Evolutionary conservation across 2,113 vertebrate genomes (phyloP), one percentile per base, ranked within the genome.

Genomic region (Nothocercus julius): DNA sequence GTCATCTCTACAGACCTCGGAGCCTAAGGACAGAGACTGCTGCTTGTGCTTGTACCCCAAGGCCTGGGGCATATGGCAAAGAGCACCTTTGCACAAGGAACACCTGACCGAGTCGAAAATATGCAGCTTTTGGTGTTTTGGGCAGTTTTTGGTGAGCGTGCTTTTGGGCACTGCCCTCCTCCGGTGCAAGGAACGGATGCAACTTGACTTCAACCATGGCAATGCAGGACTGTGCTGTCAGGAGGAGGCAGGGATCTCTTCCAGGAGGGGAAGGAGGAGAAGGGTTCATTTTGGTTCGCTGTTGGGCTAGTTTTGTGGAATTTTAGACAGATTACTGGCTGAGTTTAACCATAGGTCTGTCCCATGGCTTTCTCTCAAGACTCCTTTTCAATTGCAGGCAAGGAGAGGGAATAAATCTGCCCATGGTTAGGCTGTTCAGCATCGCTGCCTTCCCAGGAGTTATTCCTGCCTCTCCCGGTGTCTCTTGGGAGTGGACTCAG

Each of bases 401-500:
- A 54, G 4, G 7, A 7, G 5, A 14, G 83, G 49, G 42, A 38
- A 10, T 2, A 28, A 42, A 54, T 58, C 9, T 25, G 36, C 28
- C 13, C 5, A 2, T 15, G 51, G n/a, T n/a, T 70, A 13, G 5
- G 22, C 49, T 3, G 36, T 87, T 87, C n/a, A 87, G 38, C 36
- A 3, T 81, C 34, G 13, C 85, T 92, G 89, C 56, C 76, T 85
- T 74, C 93, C 89, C 13, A 0, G 28, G 79, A 94, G 85, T 90
- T 91, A 88, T 90, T 94, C 88, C 73, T 67, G 73, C 61, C 53
- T 75, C 88, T 88, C 80, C 47, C 34, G 5, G 92, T 32, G 67
- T 80, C 90, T 90, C 38, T 85, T 91, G 90, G 93, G 93, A 95
- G 91, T 70, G 80, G 62, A 44, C 68, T 53, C 90, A 87, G 82